Evolutionary conservation across 2,113 vertebrate species (phyloP).

Genomic region (Rattus norvegicus): DNA sequence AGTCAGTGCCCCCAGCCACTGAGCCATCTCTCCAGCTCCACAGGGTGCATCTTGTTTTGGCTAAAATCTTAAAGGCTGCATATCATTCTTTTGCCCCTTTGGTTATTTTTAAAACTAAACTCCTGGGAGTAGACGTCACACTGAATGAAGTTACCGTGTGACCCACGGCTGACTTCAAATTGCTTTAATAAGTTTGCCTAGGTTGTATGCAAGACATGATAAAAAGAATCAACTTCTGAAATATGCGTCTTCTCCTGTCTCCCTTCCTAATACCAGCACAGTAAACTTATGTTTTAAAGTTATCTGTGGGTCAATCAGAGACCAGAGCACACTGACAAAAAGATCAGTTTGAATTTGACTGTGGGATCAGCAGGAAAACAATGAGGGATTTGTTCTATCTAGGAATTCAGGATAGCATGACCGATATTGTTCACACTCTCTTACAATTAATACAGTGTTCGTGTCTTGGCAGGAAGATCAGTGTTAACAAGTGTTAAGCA

Average conservation of each 20-base stretch:
- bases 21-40: neutral
- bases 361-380: constrained; percentile 45
- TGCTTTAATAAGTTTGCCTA: neutral
- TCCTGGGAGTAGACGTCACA: neutral
- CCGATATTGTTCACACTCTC: constrained; percentile 31
- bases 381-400: constrained; percentile 37
- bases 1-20: no score
- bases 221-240: constrained; percentile 27
- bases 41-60: neutral
- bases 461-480: constrained; percentile 62
- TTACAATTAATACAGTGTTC: constrained; percentile 43
- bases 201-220: neutral
- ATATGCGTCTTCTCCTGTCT: neutral
- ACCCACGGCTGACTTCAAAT: neutral
- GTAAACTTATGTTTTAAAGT: constrained; percentile 49
- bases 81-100: neutral
- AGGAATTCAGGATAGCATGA: constrained; percentile 38
- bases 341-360: constrained; percentile 61
- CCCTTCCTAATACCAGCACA: constrained; percentile 20
- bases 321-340: constrained; percentile 47
- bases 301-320: constrained; percentile 68
- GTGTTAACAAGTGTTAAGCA: constrained; percentile 12
- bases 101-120: constrained; percentile 9
- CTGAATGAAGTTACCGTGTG: neutral
- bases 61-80: neutral